Evolutionary conservation across 2,888 invertebrate genomes (phyloP).

Genomic region (Onchidella celtica): DNA sequence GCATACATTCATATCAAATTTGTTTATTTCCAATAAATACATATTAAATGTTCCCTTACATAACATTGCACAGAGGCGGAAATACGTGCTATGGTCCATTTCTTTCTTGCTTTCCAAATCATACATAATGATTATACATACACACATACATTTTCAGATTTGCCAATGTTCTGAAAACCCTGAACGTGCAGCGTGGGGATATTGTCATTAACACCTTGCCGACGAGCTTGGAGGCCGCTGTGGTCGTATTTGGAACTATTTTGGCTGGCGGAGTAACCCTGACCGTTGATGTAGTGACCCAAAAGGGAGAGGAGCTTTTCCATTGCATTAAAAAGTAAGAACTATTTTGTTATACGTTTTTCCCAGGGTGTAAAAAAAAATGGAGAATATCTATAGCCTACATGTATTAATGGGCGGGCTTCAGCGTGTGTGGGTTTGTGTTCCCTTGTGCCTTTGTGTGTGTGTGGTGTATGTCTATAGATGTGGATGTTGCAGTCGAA

Average conservation of each 20-base stretch:
- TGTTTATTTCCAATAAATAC: too few species aligned
- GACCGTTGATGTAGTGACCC: neutral
- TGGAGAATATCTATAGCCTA: too few species aligned
- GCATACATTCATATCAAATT: too few species aligned
- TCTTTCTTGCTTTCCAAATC: too few species aligned
- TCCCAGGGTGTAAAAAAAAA: too few species aligned
- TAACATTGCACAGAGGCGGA: too few species aligned
- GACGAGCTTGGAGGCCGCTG: neutral
- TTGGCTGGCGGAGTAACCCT: neutral
- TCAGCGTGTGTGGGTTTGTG: neutral
- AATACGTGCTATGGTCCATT: too few species aligned
- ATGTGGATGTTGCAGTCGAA: too few species aligned
- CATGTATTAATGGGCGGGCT: neutral
- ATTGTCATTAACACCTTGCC: neutral
- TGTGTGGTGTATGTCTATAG: neutral
- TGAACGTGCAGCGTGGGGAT: neutral
- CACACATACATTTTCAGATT: neutral
- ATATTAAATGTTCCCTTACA: too few species aligned
- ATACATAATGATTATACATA: too few species aligned
- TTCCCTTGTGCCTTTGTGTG: neutral
- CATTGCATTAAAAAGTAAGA: constrained; percentile 1
- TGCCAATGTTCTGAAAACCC: neutral
- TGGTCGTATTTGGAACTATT: constrained; percentile 11
- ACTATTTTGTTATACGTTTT: neutral
- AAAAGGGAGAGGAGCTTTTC: neutral